Evolutionary conservation across 2,113 vertebrate species (phyloP).

Genomic region (Pelvicachromis taeniatus): DNA sequence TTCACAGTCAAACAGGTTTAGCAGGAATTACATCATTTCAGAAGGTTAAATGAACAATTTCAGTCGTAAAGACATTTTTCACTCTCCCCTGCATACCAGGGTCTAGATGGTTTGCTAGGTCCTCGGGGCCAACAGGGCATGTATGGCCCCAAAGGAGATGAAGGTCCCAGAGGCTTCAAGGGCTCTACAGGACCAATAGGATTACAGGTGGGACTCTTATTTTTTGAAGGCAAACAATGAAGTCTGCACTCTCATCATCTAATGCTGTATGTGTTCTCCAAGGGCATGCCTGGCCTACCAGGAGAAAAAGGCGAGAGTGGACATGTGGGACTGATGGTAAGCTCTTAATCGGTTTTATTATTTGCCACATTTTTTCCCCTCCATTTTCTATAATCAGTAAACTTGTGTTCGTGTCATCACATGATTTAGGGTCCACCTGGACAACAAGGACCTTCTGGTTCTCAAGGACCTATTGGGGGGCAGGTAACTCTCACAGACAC

Average conservation of each 20-base stretch:
- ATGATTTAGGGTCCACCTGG: slow-evolving; percentile 70
- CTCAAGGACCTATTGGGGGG: slow-evolving; percentile 86
- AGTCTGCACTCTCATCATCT: background rate
- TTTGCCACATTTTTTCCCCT: background rate
- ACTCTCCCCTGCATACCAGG: slow-evolving; percentile 68
- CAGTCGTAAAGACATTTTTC: slow-evolving; percentile 4
- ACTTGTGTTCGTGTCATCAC: background rate
- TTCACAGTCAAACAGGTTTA: background rate
- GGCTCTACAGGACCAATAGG: slow-evolving; percentile 73
- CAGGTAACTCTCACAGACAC: slow-evolving; percentile 45
- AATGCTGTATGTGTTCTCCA: background rate
- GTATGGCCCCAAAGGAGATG: slow-evolving; percentile 78
- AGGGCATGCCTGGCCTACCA: slow-evolving; percentile 77
- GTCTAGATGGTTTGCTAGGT: slow-evolving; percentile 69
- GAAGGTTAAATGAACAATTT: background rate
- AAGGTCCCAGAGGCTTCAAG: slow-evolving; percentile 75
- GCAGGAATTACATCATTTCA: background rate
- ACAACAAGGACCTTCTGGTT: slow-evolving; percentile 74
- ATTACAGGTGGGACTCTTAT: slow-evolving; percentile 66
- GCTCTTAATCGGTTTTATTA: background rate
- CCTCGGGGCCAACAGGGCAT: slow-evolving; percentile 77
- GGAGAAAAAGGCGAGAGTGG: slow-evolving; percentile 77
- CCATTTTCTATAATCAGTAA: background rate
- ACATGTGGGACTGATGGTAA: slow-evolving; percentile 69
- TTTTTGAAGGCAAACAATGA: background rate